Conservation (phyloP, 2,113 vertebrate species). For the Cebus imitator region DNA sequence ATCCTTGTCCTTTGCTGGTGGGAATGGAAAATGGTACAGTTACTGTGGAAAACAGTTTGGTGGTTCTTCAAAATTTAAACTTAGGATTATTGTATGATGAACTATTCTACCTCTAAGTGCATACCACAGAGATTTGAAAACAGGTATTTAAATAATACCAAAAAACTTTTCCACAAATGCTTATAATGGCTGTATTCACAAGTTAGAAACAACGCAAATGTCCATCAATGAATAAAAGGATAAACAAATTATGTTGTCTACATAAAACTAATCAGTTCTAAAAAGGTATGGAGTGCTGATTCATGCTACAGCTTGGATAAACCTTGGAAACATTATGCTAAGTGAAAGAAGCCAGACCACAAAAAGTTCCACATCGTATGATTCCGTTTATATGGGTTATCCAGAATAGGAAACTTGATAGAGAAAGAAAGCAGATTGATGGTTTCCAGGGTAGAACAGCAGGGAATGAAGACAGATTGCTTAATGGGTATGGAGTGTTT, state of each 20-base stretch:
- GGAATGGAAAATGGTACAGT: not conserved
- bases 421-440: not conserved
- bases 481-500: not conserved
- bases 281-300: not conserved
- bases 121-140: not conserved
- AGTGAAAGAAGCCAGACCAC: not conserved
- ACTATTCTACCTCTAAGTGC: not conserved
- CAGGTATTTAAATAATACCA: not conserved
- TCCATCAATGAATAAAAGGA: not conserved
- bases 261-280: not conserved
- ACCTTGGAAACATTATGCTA: not conserved
- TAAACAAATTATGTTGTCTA: not conserved
- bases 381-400: not conserved
- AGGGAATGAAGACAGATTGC: not conserved
- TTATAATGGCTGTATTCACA: not conserved
- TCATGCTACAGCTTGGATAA: not conserved
- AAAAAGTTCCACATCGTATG: not conserved
- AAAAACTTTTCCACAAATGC: not conserved
- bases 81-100: not conserved
- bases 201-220: not conserved
- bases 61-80: not conserved
- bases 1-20: not conserved
- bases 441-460: not conserved
- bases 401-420: not conserved
- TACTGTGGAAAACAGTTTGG: not conserved